Evolutionary conservation across 1,140 invertebrate genomes (phyloP), one percentile per base, ranked within the genome.

Genomic region (Euura lappo): DNA sequence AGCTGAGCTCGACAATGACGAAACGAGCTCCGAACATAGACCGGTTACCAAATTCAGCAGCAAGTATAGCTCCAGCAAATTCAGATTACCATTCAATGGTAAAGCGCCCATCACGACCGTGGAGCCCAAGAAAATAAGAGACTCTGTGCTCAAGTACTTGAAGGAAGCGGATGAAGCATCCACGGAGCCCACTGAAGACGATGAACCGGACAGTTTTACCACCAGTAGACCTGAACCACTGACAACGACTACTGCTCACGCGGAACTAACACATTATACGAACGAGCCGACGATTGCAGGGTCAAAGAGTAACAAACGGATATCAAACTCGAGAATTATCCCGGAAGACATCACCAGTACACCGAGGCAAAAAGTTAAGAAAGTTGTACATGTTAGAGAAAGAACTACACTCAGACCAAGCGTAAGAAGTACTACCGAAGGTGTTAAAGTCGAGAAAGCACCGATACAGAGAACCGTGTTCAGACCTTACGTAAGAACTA

Each of bases 11-110:
- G 78, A 82, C 42, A 73, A 46, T 2, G 68, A 73, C 0, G 72
- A 80, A 44, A 67, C 45, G 4, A 74, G 42, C 44, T 76, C 75
- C 4, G 73, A 80, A 6, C 6, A 71, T 68, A 28, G 46, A 5
- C 81, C 81, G 1, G 3, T 73, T 0, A 67, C 60, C 4, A 82
- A 74, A 28, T 84, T 79, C 10, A 83, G 77, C 11, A 82, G 82
- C 44, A 79, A 72, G 68, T 85, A 82, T 68, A 79, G 71, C 42
- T 72, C 72, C 65, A 75, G 76, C 2, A 8, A 68, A n/a, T 68
- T 68, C 44, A 68, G 28, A 68, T 42, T 68, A 5, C 66, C 66
- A 44, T 60, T 60, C 13, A 11, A 8, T 60, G 13, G 13, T 60
- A 60, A n/a, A 11, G 51, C 51, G 6, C 51, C 51, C 13, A 60